phyloP scores from a whole-genome alignment of 2,888 invertebrate genomes.

The Lasioglossum figueresi region DNA sequence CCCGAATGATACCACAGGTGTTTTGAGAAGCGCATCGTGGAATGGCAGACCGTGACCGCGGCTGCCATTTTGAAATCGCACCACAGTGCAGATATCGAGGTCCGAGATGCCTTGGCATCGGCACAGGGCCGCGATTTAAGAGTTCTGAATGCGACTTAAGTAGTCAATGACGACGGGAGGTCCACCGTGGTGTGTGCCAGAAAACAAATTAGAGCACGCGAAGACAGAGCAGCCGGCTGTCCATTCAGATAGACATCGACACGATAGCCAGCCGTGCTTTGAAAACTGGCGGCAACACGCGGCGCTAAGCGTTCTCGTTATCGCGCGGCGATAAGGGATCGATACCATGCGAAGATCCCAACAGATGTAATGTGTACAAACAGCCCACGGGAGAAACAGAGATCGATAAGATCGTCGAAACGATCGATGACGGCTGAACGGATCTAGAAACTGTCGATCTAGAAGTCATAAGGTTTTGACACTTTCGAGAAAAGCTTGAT shows the following conservation, averaged over 20 bases:
- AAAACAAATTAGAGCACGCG: conserved; percentile 72
- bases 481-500: conserved; percentile 39
- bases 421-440: background rate
- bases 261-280: conserved; percentile 54
- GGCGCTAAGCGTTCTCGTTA: conserved; percentile 60
- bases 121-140: conserved; percentile 38
- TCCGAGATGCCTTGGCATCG: conserved; percentile 25
- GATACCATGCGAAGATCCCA: conserved; percentile 60
- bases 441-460: conserved; percentile 21
- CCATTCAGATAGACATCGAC: conserved; percentile 72
- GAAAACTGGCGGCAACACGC: conserved; percentile 60
- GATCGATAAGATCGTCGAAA: conserved; percentile 54
- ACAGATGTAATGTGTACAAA: conserved; percentile 59
- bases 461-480: conserved; percentile 55
- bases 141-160: conserved; percentile 67
- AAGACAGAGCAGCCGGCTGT: conserved; percentile 69
- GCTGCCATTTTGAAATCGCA: background rate
- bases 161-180: conserved; percentile 64
- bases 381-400: conserved; percentile 27
- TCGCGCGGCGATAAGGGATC: conserved; percentile 64
- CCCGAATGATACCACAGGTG: background rate
- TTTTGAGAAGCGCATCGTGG: background rate
- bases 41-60: background rate
- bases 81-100: background rate
- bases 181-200: conserved; percentile 59